phyloP scores from a whole-genome alignment of 2,888 invertebrate genomes.

The Cryptosula pallasiana region DNA sequence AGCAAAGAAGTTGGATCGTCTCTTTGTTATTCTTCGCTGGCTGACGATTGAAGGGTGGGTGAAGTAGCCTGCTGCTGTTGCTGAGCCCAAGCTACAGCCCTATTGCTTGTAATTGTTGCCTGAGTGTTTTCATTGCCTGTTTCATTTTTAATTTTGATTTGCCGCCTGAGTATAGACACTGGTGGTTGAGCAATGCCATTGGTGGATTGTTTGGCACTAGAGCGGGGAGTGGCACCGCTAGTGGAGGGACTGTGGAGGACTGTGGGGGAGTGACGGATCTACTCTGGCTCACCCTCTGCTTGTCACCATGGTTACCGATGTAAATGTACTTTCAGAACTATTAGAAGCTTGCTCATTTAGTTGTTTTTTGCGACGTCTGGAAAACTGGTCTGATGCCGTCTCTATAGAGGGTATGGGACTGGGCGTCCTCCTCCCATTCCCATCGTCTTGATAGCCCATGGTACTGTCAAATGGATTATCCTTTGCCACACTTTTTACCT shows the following conservation, averaged over 20 bases:
- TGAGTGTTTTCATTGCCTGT: background rate
- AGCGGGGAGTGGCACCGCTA: no score
- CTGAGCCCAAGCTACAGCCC: background rate
- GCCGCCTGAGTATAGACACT: constrained; percentile 12
- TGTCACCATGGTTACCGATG: constrained; percentile 9
- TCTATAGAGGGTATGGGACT: background rate
- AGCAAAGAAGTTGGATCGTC: constrained; percentile 30
- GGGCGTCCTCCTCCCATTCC: no score
- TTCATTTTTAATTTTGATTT: background rate
- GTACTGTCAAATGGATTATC: no score
- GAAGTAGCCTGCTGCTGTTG: background rate
- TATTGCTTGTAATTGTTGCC: background rate
- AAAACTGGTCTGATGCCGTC: background rate
- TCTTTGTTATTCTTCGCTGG: background rate
- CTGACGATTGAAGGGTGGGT: background rate
- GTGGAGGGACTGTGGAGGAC: background rate
- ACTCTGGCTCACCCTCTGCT: constrained; percentile 6
- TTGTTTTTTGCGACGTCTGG: background rate
- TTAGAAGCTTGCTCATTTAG: background rate
- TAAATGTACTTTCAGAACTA: background rate
- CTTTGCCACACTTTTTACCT: no score
- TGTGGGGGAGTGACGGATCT: background rate
- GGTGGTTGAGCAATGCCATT: no score
- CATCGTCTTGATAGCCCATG: no score
- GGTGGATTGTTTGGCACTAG: no score